Evolutionary conservation across 2,888 invertebrate species (phyloP), one percentile per base, ranked within the genome.

Genomic region (Caenorhabditis zanzibari): DNA sequence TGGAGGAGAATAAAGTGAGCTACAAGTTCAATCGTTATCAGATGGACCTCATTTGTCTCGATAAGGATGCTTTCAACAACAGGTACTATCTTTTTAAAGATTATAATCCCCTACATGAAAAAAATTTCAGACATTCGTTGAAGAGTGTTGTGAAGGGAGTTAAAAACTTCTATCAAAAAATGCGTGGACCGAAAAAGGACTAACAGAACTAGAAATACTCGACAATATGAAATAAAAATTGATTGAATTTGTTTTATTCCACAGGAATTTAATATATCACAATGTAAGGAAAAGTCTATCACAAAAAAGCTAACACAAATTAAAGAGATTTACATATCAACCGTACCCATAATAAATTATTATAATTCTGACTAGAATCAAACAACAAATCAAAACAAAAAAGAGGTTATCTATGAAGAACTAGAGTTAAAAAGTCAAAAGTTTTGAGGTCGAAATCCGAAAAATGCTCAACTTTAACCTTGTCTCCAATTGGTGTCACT

Each of bases 381-480:
- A 38, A 59, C 63, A 44, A 44, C 5, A 35, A 41, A 63, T 9
- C 16, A 16, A 12, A 44, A 47, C 0, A 4, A 66, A 47, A 52
- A 52, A 52, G 5, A 52, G 19, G 6, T 72, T 41, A 79, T 24
- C 69, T 44, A 71, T 81, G 64, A 41, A 81, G 47, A 49, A 68
- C 59, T 28, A 82, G 19, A 41, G 71, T 73, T 26, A 76, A 66
- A 66, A 82, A 82, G 56, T 82, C 82, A 38, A 82, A 82, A 28
- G 61, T 28, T 44, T 82, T 66, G 47, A 82, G 35, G 1, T 68
- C 49, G 19, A 74, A 32, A 10, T 79, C 61, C n/a, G 64, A 7
- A 10, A 82, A 61, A 69, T 73, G 16, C 16, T 82, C 73, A 1
- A 82, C 63, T 38, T 63, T 64, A 7, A 63, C 19, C 26, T 63